Percentiles rank a stretch among this genome's conserved stretches.
phyloP scores from a whole-genome alignment of 2,113 vertebrate species.

The Laticauda colubrina region DNA sequence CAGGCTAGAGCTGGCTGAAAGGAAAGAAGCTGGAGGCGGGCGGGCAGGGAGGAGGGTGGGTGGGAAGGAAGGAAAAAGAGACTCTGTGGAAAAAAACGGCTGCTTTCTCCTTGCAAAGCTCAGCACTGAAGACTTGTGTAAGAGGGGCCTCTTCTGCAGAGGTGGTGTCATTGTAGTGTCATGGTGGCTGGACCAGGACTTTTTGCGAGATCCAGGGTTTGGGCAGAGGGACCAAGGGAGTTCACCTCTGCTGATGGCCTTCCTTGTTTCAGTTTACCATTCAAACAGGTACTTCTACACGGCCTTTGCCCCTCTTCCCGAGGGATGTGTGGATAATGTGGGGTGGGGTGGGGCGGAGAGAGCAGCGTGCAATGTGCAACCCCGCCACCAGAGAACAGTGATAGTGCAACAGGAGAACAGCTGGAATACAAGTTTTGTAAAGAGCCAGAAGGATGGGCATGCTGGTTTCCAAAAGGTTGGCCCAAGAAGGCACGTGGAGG shows the following conservation, averaged over 20 bases:
- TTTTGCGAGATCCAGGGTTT: not conserved
- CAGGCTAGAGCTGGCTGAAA: not conserved
- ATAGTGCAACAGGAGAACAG: not conserved
- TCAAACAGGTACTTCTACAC: not conserved
- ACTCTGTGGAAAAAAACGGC: not conserved
- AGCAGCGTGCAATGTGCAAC: not conserved
- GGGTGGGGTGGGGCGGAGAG: not conserved
- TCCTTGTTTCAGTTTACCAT: not conserved
- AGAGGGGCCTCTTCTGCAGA: conserved; percentile 27
- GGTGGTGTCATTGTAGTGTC: not conserved
- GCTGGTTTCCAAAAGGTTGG: not conserved
- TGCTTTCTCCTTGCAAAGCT: not conserved
- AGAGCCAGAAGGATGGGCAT: not conserved
- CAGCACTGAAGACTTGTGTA: conserved; percentile 3
- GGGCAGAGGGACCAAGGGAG: not conserved
- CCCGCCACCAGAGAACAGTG: not conserved
- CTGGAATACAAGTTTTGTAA: not conserved
- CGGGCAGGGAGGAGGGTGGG: accelerated
- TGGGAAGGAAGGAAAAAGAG: not conserved
- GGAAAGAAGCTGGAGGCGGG: not conserved
- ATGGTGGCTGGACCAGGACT: accelerated
- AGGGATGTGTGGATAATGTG: not conserved
- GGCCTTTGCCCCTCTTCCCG: not conserved
- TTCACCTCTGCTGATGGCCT: not conserved
- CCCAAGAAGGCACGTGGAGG: not conserved